Conservation (phyloP, 53 echinoderm and acorn worm species). For the Patiria pectinifera region DNA sequence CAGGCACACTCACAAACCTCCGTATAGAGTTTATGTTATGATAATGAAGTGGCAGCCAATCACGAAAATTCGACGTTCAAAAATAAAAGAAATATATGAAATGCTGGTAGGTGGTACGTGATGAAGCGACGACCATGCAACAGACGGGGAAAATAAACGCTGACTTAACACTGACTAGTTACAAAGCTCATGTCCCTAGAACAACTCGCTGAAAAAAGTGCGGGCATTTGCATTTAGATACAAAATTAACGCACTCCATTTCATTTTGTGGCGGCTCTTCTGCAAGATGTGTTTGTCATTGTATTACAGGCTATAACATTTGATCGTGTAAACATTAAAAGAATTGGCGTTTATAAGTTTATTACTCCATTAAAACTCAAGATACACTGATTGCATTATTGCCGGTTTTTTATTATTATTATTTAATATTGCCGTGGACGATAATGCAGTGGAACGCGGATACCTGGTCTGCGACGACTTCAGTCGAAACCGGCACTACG, state of each 20-base stretch:
- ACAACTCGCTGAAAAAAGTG: conserved; percentile 1
- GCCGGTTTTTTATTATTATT: background rate
- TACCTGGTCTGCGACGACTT: conserved; percentile 40
- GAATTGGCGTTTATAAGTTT: background rate
- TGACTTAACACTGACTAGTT: background rate
- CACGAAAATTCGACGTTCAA: background rate
- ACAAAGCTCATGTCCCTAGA: background rate
- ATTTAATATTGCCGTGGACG: background rate
- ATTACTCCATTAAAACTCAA: conserved; percentile 12
- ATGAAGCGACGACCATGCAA: background rate
- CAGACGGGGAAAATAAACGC: background rate
- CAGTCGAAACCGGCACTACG: conserved; percentile 30
- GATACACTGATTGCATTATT: conserved; percentile 11
- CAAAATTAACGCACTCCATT: conserved; percentile 38
- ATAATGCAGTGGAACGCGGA: conserved; percentile 59
- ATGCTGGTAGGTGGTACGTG: conserved; percentile 7
- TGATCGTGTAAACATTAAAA: conserved; percentile 51
- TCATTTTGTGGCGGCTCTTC: conserved; percentile 8
- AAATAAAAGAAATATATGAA: background rate
- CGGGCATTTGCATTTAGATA: conserved; percentile 19
- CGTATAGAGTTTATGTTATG: background rate
- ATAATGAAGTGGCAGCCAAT: background rate
- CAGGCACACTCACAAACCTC: background rate
- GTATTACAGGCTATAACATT: conserved; percentile 56
- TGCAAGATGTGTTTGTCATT: conserved; percentile 12